These are phyloP conservation scores for Cheiracanthium punctorium DNA, from an alignment of 2,888 invertebrate species.

Conservation along the genomic window DNA sequence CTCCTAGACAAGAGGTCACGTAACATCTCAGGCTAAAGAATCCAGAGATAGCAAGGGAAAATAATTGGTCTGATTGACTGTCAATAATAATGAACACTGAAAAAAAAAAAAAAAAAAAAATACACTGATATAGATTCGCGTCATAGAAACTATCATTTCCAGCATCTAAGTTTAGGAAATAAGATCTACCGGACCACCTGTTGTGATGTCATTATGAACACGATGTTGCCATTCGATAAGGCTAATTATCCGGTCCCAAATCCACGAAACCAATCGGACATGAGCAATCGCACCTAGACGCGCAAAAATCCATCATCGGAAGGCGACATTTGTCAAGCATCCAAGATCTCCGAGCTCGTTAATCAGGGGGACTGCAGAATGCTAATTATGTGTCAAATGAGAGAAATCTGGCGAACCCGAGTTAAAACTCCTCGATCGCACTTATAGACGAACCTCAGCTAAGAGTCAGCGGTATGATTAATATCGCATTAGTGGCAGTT, in stretches of 20 bases:
- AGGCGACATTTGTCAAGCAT: constrained; percentile 7
- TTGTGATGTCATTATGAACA: constrained; percentile 14
- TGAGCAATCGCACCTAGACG: constrained; percentile 17
- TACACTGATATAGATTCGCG: not conserved
- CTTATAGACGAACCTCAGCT: constrained; percentile 27
- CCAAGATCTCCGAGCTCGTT: not conserved
- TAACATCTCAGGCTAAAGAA: not conserved
- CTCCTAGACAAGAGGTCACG: too few species aligned
- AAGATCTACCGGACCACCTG: not conserved
- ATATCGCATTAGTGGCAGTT: constrained; percentile 56
- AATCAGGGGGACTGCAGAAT: constrained; percentile 15
- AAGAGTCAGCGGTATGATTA: constrained; percentile 47
- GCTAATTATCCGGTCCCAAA: constrained; percentile 1
- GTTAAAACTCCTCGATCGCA: constrained; percentile 44
- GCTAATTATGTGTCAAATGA: constrained; percentile 68
- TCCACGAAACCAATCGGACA: constrained; percentile 10
- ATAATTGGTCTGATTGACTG: not conserved
- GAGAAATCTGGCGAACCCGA: constrained; percentile 58
- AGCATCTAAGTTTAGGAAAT: not conserved
- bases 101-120: not conserved
- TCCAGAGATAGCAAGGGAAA: not conserved
- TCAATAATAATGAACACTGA: not conserved
- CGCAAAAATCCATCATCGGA: not conserved
- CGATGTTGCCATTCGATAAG: constrained; percentile 10
- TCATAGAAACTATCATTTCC: not conserved